These are phyloP conservation scores for Dryococelus australis DNA, from an alignment of 2,888 invertebrate species.

Conservation along the genomic window DNA sequence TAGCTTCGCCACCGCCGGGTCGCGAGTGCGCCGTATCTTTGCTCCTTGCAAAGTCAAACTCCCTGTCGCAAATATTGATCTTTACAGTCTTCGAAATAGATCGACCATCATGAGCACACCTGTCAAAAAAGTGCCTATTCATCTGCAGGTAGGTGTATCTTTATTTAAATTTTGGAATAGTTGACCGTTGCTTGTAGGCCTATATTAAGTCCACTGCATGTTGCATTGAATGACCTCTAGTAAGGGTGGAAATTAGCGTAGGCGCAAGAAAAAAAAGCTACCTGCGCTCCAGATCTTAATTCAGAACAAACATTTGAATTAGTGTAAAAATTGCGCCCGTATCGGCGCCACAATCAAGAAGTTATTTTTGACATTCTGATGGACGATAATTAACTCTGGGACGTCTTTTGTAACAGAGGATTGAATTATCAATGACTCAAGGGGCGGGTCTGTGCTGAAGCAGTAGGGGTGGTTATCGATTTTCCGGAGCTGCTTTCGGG, in stretches of 20 bases:
- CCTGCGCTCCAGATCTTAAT: no score
- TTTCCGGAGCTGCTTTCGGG: background rate
- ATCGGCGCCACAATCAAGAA: no score
- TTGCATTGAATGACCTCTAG: no score
- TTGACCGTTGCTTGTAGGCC: no score
- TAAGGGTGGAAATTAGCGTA: no score
- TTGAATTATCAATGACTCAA: conserved; percentile 1
- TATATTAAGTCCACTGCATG: no score
- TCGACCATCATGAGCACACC: conserved; percentile 72
- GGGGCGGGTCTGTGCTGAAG: conserved; percentile 17
- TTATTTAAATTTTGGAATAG: no score
- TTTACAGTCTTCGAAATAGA: background rate
- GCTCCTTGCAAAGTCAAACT: background rate
- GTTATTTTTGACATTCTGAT: no score
- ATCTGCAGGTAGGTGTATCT: conserved; percentile 74
- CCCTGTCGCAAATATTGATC: background rate
- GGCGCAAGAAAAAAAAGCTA: no score
- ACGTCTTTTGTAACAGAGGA: background rate
- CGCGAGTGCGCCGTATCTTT: background rate
- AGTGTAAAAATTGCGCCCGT: no score
- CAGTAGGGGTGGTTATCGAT: conserved; percentile 27
- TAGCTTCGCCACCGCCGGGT: background rate
- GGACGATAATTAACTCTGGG: background rate
- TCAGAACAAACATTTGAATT: no score
- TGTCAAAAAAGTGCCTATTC: conserved; percentile 94